These are phyloP conservation scores for Benthosema pterotum DNA, from an alignment of 2,797 vertebrate species.

Conservation along the genomic window DNA sequence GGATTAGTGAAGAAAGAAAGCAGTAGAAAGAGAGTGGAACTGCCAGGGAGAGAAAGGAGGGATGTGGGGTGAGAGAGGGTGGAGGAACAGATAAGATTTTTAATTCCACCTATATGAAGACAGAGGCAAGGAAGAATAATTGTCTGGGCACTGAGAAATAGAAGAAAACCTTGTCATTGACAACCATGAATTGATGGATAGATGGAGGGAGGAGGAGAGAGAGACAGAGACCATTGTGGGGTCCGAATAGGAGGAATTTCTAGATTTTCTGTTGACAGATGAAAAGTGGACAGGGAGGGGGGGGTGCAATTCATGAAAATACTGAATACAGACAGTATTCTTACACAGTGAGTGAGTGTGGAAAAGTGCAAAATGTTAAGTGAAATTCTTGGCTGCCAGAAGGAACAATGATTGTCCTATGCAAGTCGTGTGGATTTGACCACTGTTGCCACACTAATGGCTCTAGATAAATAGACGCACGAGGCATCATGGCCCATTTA, in stretches of 20 bases:
- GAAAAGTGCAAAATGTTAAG: no score
- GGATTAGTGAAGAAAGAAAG: constrained; percentile 6
- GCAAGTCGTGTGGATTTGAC: background rate
- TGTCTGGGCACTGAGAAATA: background rate
- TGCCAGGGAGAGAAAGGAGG: no score
- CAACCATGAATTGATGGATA: no score
- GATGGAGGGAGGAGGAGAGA: constrained; percentile 9
- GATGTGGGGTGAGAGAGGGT: background rate
- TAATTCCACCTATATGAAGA: constrained; percentile 8
- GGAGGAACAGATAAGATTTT: background rate
- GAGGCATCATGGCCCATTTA: background rate
- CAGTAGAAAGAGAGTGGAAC: constrained; percentile 1
- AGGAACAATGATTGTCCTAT: background rate
- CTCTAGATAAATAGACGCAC: background rate
- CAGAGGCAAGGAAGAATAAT: background rate
- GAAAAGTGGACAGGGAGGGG: constrained; percentile 1
- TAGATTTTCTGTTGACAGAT: constrained; percentile 13
- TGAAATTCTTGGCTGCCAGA: no score
- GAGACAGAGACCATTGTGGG: constrained; percentile 8
- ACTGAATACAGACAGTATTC: no score
- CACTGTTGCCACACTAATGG: background rate
- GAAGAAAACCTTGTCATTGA: background rate
- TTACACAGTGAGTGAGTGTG: no score
- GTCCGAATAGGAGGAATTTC: constrained; percentile 31
- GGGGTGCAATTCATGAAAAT: no score